A percentile compares a stretch with the other conserved stretches of the same genome.
Evolutionary conservation across 2,113 vertebrate species (phyloP).

Genomic region (Peromyscus californicus): DNA sequence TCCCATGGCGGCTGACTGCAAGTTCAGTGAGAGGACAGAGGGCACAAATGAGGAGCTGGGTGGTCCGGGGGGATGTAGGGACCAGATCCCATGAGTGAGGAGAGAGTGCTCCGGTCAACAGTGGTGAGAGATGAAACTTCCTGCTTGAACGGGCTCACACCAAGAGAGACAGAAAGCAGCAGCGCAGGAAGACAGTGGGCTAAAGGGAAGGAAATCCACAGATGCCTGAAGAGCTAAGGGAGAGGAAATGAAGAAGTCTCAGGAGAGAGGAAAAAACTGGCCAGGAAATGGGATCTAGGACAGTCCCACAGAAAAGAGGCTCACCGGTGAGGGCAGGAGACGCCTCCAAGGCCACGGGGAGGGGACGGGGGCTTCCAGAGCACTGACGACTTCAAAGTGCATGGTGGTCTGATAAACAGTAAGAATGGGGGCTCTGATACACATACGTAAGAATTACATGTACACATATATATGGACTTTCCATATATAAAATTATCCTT

Average conservation of each 20-base stretch:
- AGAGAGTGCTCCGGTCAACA: neutral
- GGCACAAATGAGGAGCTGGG: neutral
- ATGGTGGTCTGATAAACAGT: neutral
- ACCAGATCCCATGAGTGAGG: fast-evolving
- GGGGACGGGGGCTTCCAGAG: too few relatives aligned
- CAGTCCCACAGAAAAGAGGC: neutral
- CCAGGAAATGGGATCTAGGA: neutral
- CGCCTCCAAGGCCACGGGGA: neutral
- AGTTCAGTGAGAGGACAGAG: neutral
- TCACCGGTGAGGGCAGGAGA: neutral
- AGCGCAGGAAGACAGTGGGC: neutral
- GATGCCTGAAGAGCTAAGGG: neutral
- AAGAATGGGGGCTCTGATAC: neutral
- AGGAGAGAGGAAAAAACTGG: neutral
- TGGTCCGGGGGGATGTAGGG: neutral
- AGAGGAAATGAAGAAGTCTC: neutral
- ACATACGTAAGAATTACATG: neutral
- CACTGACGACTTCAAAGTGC: neutral
- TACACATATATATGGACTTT: neutral
- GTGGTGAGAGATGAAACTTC: neutral
- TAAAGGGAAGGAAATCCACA: neutral
- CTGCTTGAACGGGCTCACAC: neutral
- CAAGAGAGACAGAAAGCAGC: neutral
- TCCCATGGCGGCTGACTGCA: neutral
- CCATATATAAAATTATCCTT: neutral